A percentile compares a stretch with the other conserved stretches of the same genome.
phyloP scores from a whole-genome alignment of 2,797 vertebrate species.

The Molossus alvarezi region DNA sequence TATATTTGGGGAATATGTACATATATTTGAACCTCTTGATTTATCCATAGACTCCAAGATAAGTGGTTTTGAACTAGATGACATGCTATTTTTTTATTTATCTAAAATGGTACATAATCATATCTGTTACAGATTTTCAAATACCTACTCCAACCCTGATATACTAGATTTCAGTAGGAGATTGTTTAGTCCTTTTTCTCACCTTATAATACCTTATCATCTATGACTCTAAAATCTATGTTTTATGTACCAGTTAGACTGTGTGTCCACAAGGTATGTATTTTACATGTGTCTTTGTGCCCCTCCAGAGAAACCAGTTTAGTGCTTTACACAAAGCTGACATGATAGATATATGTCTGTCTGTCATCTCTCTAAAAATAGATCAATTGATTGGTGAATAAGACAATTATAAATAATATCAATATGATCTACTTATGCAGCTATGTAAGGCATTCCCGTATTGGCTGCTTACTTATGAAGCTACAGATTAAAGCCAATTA shows the following conservation, averaged over 20 bases:
- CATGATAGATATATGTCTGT: not conserved
- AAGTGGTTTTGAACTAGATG: not conserved
- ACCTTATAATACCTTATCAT: not conserved
- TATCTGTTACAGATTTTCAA: not conserved
- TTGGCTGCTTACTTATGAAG: not conserved
- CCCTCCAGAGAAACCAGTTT: not conserved
- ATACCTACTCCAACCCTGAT: not conserved
- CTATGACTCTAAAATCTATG: not conserved
- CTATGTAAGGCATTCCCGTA: not conserved
- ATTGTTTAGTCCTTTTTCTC: not conserved
- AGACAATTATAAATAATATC: not conserved
- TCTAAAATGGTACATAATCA: not conserved
- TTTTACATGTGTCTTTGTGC: not conserved
- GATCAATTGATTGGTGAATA: not conserved
- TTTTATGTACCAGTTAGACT: not conserved
- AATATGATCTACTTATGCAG: not conserved
- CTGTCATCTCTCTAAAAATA: not conserved
- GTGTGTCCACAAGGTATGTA: not conserved
- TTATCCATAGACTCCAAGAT: not conserved
- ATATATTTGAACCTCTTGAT: not conserved
- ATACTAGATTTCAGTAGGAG: not conserved
- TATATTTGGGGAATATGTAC: not conserved
- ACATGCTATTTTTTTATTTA: not conserved
- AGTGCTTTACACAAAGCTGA: conserved; percentile 11
- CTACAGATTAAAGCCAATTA: not conserved